A percentile compares a stretch with the other conserved stretches of the same genome.
These are phyloP conservation scores for Calidris pugnax DNA, from an alignment of 2,113 vertebrate genomes.

Conservation along the genomic window DNA sequence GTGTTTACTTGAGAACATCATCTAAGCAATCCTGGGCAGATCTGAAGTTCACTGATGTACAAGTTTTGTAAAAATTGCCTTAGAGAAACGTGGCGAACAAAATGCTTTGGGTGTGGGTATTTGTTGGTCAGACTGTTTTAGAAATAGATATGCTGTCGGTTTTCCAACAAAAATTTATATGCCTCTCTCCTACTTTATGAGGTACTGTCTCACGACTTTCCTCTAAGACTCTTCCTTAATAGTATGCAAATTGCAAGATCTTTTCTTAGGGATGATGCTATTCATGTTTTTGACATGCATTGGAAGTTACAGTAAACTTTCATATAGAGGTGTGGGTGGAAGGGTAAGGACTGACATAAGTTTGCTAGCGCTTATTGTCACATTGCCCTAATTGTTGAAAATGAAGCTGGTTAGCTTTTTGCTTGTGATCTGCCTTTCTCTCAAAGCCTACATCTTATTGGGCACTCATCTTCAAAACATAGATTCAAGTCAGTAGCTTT, in stretches of 20 bases:
- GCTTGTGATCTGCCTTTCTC: neutral
- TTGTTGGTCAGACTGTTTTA: neutral
- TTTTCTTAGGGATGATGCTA: neutral
- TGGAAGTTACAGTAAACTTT: neutral
- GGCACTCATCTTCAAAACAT: neutral
- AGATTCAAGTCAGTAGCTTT: neutral
- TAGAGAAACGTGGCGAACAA: neutral
- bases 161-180: neutral
- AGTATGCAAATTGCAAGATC: neutral
- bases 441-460: neutral
- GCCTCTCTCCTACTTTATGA: neutral
- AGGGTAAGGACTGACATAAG: neutral
- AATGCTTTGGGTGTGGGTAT: neutral
- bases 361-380: neutral
- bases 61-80: neutral
- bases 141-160: neutral
- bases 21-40: neutral
- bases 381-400: neutral
- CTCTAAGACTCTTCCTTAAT: neutral
- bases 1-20: fast-evolving
- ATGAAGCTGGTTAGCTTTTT: neutral
- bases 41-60: neutral
- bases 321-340: neutral
- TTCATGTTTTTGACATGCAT: neutral
- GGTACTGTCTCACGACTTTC: neutral